These are phyloP conservation scores for Nesospiza acunhae DNA, from an alignment of 2,113 vertebrate species.

Conservation along the genomic window DNA sequence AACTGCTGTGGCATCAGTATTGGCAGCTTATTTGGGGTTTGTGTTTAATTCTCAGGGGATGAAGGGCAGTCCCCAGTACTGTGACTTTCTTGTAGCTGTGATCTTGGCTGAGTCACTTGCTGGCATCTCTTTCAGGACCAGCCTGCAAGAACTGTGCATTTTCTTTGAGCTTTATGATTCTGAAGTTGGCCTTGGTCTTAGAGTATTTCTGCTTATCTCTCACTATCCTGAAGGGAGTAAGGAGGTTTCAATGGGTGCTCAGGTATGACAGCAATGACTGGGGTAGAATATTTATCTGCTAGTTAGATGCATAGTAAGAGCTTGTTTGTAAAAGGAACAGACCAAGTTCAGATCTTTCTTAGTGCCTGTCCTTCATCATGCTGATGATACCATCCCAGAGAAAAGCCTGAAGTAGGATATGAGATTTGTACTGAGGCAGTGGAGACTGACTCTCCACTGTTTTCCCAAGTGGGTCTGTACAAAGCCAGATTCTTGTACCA, in stretches of 20 bases:
- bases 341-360: not conserved
- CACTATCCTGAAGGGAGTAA: not conserved
- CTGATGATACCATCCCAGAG: not conserved
- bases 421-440: not conserved
- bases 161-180: not conserved
- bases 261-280: conserved; percentile 9
- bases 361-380: not conserved
- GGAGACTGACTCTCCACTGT: not conserved
- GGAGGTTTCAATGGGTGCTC: not conserved
- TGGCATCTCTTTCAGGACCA: not conserved
- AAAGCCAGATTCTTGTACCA: not conserved
- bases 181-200: conserved; percentile 1
- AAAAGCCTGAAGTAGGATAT: not conserved
- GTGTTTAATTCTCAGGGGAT: not conserved
- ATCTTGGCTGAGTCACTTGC: not conserved
- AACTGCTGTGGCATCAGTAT: not conserved
- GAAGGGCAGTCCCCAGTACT: not conserved
- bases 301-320: not conserved
- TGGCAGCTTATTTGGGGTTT: not conserved
- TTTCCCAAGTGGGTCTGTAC: not conserved
- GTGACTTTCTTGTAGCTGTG: not conserved
- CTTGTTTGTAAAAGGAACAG: not conserved
- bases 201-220: conserved; percentile 18
- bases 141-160: not conserved
- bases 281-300: conserved; percentile 11